Conservation (phyloP, 2,113 vertebrate genomes). For the Romanogobio albipinnatus region DNA sequence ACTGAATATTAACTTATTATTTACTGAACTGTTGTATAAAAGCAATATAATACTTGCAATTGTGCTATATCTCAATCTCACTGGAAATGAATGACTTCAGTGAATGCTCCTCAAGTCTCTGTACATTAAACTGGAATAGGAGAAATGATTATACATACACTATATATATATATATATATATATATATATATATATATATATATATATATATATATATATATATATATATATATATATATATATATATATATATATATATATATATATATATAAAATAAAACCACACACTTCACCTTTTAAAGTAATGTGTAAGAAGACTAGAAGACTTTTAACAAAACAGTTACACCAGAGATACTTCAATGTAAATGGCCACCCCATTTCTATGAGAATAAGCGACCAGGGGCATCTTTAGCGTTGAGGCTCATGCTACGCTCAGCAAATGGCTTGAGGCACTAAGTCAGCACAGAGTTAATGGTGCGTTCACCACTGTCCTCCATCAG, state of each 20-base stretch:
- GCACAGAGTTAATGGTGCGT: constrained; percentile 64
- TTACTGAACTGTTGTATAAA: background rate
- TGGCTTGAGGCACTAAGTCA: constrained; percentile 44
- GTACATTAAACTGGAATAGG: background rate
- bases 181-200: background rate
- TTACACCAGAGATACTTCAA: constrained; percentile 7
- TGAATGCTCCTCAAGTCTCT: no score
- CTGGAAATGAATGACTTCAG: no score
- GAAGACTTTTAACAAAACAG: background rate
- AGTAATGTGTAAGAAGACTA: background rate
- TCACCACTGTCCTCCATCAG: constrained; percentile 58
- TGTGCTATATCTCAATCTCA: background rate
- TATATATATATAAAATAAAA: background rate
- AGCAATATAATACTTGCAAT: background rate
- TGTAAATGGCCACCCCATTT: background rate
- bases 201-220: background rate
- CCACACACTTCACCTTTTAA: background rate
- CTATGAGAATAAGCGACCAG: background rate
- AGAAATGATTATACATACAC: no score
- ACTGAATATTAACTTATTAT: background rate
- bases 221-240: background rate
- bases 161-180: background rate
- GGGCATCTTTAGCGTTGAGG: constrained; percentile 8
- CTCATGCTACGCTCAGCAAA: background rate
- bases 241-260: background rate